Conservation (phyloP, 2,888 invertebrate species). For the Cheilosia pagana region DNA sequence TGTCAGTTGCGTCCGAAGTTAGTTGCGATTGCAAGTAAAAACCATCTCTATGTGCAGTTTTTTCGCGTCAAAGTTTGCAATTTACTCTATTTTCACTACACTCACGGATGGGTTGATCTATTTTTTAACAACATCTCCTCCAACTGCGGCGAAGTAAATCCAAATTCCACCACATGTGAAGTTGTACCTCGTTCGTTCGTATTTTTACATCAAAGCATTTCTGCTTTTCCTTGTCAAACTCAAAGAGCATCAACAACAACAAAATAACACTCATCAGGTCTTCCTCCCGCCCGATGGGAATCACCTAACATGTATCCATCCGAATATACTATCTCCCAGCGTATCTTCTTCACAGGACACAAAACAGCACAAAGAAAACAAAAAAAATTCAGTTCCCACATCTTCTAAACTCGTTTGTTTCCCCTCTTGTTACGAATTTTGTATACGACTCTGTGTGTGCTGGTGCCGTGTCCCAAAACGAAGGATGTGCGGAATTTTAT, state of each 20-base stretch:
- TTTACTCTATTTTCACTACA: too few species aligned
- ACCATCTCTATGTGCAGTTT: too few species aligned
- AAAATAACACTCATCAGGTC: slow-evolving; percentile 13
- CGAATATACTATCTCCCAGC: background rate
- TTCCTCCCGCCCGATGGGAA: slow-evolving; percentile 29
- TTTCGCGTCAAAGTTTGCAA: too few species aligned
- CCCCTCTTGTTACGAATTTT: slow-evolving; percentile 31
- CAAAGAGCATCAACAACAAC: background rate
- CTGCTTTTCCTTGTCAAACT: background rate
- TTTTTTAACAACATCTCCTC: too few species aligned
- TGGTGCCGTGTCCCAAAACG: slow-evolving; percentile 31
- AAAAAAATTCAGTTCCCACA: slow-evolving; percentile 40
- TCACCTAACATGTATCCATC: slow-evolving; percentile 18
- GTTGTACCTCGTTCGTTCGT: background rate
- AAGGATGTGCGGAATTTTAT: slow-evolving; percentile 58
- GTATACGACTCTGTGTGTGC: background rate
- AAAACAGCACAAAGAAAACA: slow-evolving; percentile 1
- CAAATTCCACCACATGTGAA: too few species aligned
- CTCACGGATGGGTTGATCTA: too few species aligned
- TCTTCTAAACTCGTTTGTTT: slow-evolving; percentile 38
- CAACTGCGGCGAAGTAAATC: too few species aligned
- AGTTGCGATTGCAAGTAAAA: too few species aligned
- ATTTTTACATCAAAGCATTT: background rate
- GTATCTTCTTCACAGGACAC: background rate
- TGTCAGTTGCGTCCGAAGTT: too few species aligned